A percentile compares a stretch with the other conserved stretches of the same genome.
Evolutionary conservation across 2,888 invertebrate species (phyloP).

Genomic region (Cepaea hortensis): DNA sequence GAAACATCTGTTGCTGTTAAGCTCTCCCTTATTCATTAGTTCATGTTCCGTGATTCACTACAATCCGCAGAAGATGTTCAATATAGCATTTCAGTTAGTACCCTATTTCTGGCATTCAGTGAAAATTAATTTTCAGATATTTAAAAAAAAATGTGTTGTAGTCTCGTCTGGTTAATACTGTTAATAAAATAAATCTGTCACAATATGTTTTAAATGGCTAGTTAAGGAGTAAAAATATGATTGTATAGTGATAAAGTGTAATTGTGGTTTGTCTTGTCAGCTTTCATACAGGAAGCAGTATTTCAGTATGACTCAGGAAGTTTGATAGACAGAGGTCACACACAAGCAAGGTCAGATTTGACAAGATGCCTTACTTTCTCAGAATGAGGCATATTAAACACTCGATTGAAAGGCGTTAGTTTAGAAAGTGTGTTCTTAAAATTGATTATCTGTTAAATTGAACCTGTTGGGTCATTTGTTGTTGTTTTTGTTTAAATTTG

Average conservation of each 20-base stretch:
- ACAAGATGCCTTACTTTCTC: not conserved
- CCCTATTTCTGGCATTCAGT: no score
- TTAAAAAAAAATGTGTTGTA: no score
- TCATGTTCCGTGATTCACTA: no score
- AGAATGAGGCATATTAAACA: not conserved
- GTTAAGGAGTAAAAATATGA: no score
- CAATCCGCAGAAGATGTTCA: no score
- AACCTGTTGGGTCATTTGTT: not conserved
- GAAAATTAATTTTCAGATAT: no score
- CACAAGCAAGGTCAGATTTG: conserved; percentile 54
- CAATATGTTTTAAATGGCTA: no score
- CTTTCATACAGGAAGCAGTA: conserved; percentile 48
- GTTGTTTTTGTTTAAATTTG: not conserved
- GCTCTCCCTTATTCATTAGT: no score
- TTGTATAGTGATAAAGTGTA: conserved; percentile 32
- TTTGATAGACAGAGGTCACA: conserved; percentile 62
- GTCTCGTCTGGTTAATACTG: no score
- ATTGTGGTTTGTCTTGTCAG: conserved; percentile 19
- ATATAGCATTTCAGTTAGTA: no score
- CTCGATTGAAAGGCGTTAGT: not conserved
- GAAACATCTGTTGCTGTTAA: no score
- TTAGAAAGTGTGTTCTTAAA: not conserved
- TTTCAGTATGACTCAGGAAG: conserved; percentile 72
- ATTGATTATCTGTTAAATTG: not conserved
- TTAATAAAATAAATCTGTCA: no score